phyloP scores from a whole-genome alignment of 64 coral and sea anemone species.

The Stichodactyla mertensii region DNA sequence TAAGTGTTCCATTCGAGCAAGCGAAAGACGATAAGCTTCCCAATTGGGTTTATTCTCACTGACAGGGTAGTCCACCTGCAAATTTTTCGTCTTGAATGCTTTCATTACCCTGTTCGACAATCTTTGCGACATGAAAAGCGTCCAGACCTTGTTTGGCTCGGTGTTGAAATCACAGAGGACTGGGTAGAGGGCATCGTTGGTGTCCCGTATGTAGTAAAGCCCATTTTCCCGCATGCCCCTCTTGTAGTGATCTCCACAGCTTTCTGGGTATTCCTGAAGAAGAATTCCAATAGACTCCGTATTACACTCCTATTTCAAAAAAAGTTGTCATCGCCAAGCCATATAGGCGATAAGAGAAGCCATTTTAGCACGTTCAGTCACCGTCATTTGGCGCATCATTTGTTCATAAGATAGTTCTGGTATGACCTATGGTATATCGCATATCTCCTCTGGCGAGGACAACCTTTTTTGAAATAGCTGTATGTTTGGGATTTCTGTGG shows the following conservation, averaged over 20 bases:
- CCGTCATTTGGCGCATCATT: too few relatives aligned
- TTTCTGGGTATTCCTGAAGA: background rate
- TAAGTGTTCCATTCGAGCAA: slow-evolving; percentile 17
- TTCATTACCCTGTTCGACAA: background rate
- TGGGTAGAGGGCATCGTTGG: background rate
- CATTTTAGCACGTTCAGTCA: too few relatives aligned
- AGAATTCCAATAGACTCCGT: background rate
- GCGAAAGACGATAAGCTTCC: slow-evolving; percentile 18
- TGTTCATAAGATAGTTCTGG: too few relatives aligned
- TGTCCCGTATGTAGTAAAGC: background rate
- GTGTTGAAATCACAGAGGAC: slow-evolving; percentile 14
- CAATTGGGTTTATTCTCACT: slow-evolving; percentile 23
- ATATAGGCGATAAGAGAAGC: too few relatives aligned
- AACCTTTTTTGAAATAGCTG: too few relatives aligned
- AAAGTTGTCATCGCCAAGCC: too few relatives aligned
- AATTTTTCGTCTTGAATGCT: background rate
- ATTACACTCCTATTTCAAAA: too few relatives aligned
- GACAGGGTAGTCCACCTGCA: background rate
- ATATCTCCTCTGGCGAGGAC: too few relatives aligned
- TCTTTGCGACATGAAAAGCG: background rate
- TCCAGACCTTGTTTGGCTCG: slow-evolving; percentile 10
- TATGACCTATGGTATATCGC: too few relatives aligned
- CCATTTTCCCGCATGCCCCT: background rate
- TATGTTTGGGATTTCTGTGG: too few relatives aligned
- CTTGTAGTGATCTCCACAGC: slow-evolving; percentile 8